These are phyloP conservation scores for Whitmania pigra DNA, from an alignment of 1,140 invertebrate genomes.

Conservation along the genomic window DNA sequence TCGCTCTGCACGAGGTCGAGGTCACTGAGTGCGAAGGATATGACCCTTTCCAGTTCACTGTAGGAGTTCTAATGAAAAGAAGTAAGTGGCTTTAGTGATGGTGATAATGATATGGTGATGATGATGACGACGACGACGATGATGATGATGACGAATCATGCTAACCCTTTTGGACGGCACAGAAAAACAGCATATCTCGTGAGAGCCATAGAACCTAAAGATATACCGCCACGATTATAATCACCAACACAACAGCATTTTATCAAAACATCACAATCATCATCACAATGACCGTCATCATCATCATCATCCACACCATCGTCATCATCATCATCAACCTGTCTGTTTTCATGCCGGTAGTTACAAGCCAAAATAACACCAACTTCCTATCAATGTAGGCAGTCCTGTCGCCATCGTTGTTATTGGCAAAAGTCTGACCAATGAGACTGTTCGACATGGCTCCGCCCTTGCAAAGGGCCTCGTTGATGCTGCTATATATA, in stretches of 20 bases:
- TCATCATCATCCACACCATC: no score
- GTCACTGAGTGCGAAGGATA: conserved; percentile 79
- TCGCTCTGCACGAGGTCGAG: conserved; percentile 82
- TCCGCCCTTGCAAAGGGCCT: no score
- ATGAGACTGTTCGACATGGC: neutral
- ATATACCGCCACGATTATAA: neutral
- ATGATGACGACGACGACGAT: neutral
- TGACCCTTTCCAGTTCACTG: conserved; percentile 63
- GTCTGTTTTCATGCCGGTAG: neutral
- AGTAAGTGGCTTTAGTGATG: neutral
- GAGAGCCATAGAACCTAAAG: neutral
- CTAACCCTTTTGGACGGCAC: neutral
- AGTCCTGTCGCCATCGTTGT: neutral
- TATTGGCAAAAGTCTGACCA: neutral
- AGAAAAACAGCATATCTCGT: neutral
- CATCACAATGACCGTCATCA: neutral
- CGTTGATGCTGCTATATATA: neutral
- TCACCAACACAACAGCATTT: neutral
- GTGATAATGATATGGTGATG: neutral
- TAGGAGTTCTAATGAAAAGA: conserved; percentile 34
- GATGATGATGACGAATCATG: neutral
- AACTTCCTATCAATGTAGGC: neutral
- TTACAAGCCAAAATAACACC: neutral
- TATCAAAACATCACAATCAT: neutral
- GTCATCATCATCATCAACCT: neutral